Base-by-base conservation (phyloP, 2,888 invertebrate genomes). In the Sphinx pinastri region DNA sequence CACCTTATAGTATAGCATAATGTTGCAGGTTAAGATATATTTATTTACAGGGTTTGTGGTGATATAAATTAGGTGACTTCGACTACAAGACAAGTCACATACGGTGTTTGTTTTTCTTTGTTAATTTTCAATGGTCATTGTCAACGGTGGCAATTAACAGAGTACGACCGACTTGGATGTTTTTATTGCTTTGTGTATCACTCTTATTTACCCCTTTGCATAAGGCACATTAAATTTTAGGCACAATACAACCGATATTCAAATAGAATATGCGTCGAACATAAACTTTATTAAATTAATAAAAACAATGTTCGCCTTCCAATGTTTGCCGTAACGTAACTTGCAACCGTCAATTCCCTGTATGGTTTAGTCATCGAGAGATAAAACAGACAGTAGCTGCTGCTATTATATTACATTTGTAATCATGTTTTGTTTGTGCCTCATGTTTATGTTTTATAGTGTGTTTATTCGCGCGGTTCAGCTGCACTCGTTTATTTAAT, bases 281-380 rank as follows among this genome's bases (percentile, higher is more conserved):
- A 52, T 52, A n/a, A 51, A 51, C 13, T 1, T 14, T 52, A 54
- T 54, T 54, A n/a, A n/a, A 55, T 55, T 55, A 55, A 19, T 55
- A 55, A 55, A 16, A 11, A 47, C 45, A 60, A 55, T 57, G 19
- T 47, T 57, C 52, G 13, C 25, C 13, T 47, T 45, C 10, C 31
- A 63, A 25, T 6, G 47, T 13, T 63, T 49, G 63, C 49, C 63
- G 63, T 47, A 49, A 63, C 63, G 63, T 47, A 49, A 47, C 12
- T 63, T 47, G 19, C 47, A 47, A 12, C 51, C 70, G 47, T 59
- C 54, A 16, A 49, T 45, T 58, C 71, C 47, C 52, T 66, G 49
- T 70, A 70, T 72, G 25, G 51, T 60, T 67, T 67, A 58, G 47
- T 63, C 63, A 63, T 63, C 49, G 47, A 3, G 19, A 19, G 63